Base-by-base conservation (phyloP, 2,113 vertebrate genomes). In the Tenrec ecaudatus region DNA sequence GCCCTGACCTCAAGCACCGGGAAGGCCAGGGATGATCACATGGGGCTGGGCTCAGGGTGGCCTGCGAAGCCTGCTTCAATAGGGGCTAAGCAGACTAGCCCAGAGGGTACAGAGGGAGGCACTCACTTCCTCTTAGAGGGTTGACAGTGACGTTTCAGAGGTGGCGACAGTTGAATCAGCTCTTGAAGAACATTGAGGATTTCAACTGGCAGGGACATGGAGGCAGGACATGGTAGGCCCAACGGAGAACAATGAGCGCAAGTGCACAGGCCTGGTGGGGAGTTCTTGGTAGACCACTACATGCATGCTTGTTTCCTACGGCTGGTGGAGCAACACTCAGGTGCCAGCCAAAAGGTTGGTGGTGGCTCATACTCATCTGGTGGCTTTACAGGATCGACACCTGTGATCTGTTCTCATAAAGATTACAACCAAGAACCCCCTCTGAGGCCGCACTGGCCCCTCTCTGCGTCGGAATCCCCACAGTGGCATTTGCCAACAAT, bases 101-200 rank as follows among this genome's bases (percentile, higher is more conserved):
- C 2, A 6, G 27, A 29, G n/a, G 31, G 12, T 3, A 16, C 47
- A 33, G 29, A 33, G 20, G 58, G 58, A 53, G 29, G 11, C 40
- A 19, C 1, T 17, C 12, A 0, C 47, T 79, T 53, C 80, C 1
- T 0, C 27, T 31, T 2, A 71, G 15, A 11, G 25, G 29, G 27
- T 33, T 40, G 40, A 40, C 40, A 40, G 7, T 40, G 40, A 40
- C 40, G n/a, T 91, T 20, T 57, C 57, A 73, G 31, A 82, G 62
- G 31, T 20, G 33, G 53, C 16, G 9, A 83, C 19, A 33, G n/a
- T 27, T 62, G 69, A 89, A 69, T 73, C 90, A 40, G 29, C 14
- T 73, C 25, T 91, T 11, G 8, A 92, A 62, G 86, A 90, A 81
- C 17, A 53, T 47, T 68, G 38, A 79, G 94, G 23, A 76, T 77